Base-by-base conservation (phyloP, 2,888 invertebrate genomes). In the Trissoscelio sp. region DNA sequence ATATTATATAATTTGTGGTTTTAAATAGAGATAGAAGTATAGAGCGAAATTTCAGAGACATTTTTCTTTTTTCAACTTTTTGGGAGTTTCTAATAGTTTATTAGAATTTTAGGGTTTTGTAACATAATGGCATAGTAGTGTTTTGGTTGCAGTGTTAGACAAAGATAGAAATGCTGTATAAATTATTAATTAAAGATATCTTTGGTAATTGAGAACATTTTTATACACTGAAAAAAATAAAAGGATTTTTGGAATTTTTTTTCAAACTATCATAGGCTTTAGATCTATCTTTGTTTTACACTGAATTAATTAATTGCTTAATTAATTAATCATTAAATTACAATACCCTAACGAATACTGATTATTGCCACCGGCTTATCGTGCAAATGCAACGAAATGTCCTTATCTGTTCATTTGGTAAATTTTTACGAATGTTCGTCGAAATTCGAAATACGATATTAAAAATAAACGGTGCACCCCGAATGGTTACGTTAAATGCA, bases 401-500 rank as follows among this genome's bases (percentile, higher is more conserved):
- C 37, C 3, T 73, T 48, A 44, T 11, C 1, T 28, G 4, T 31
- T 31, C 55, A 34, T 12, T 20, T 39, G 42, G 37, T 73, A 73
- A 73, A 73, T 55, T 39, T 53, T 51, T 64, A 73, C n/a, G 62
- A 73, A 64, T 44, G 44, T 62, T 24, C 5, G 5, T 51, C 46
- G 37, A 51, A 72, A 72, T 46, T 62, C 16, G 53, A 44, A 62
- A 73, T 73, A 73, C 39, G 73, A 62, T 73, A 73, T 73, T 73
- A 73, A 73, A 73, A 73, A 73, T 73, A 73, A 73, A 53, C 44
- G 12, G 62, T 73, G 73, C 73, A 73, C 51, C 39, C 5, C n/a
- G 53, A 39, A 55, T 34, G 39, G 31, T 18, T 34, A 44, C 12
- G 28, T 53, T 53, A 73, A 73, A 73, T 62, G 73, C 73, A 73